A percentile compares a stretch with the other conserved stretches of the same genome.
Conservation (phyloP, 2,113 vertebrate genomes). For the Indicator indicator region DNA sequence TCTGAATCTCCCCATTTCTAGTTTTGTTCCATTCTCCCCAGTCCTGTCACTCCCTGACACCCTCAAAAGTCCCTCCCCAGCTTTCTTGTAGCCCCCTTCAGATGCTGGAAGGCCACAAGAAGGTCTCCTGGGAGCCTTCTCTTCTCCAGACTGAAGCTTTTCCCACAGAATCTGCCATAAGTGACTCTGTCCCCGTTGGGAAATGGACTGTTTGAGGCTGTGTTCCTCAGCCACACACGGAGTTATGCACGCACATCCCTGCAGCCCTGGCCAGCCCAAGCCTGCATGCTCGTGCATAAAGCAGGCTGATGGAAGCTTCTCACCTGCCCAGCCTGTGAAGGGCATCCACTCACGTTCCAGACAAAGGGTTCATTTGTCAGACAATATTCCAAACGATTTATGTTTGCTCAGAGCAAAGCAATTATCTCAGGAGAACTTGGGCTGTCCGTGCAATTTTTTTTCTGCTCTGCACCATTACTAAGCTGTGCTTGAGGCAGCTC, state of each 20-base stretch:
- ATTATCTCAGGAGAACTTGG: neutral
- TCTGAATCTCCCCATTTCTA: no score
- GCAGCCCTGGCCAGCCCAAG: neutral
- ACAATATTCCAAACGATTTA: neutral
- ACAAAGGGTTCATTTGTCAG: neutral
- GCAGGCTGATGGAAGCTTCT: neutral
- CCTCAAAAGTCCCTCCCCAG: no score
- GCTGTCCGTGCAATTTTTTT: no score
- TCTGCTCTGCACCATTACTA: neutral
- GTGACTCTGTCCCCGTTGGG: fast-evolving
- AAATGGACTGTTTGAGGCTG: neutral
- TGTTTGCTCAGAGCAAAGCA: neutral
- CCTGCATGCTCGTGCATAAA: fast-evolving
- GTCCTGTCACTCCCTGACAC: no score
- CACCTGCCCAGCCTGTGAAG: neutral
- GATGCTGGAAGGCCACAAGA: no score
- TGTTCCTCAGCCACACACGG: no score
- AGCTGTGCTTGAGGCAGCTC: neutral
- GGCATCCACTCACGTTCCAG: neutral
- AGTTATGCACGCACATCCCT: neutral
- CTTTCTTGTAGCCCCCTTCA: no score
- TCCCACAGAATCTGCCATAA: neutral
- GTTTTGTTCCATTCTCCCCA: no score
- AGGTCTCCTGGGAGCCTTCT: no score
- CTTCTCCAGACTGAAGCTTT: neutral